A percentile compares a stretch with the other conserved stretches of the same genome.
These are phyloP conservation scores for Conchocele bisecta DNA, from an alignment of 2,888 invertebrate species.

Conservation along the genomic window DNA sequence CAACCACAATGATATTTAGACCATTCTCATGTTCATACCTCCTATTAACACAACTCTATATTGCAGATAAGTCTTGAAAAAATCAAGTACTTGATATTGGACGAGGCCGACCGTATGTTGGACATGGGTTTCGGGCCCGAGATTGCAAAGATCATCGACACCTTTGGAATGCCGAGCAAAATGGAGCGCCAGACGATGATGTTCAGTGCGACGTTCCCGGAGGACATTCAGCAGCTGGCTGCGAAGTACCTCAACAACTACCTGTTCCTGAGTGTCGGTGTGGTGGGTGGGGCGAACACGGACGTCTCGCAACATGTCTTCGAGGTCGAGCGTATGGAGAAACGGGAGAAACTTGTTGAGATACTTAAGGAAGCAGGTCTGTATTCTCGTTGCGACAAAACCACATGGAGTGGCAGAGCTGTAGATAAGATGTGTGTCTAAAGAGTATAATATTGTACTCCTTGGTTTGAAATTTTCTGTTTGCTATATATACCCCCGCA, in stretches of 20 bases:
- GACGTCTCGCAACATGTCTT: slow-evolving; percentile 92
- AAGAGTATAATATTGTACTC: too few relatives aligned
- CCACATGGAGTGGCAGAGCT: too few relatives aligned
- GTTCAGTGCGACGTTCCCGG: slow-evolving; percentile 91
- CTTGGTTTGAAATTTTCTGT: too few relatives aligned
- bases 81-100: slow-evolving; percentile 88
- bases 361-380: slow-evolving; percentile 84
- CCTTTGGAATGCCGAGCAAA: slow-evolving; percentile 78
- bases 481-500: too few relatives aligned
- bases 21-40: too few relatives aligned
- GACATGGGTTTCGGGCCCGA: slow-evolving; percentile 88
- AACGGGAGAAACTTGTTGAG: slow-evolving; percentile 89
- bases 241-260: slow-evolving; percentile 90
- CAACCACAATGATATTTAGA: too few relatives aligned
- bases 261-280: slow-evolving; percentile 94
- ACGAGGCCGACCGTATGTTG: slow-evolving; percentile 92
- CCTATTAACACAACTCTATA: too few relatives aligned
- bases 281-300: slow-evolving; percentile 95
- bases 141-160: slow-evolving; percentile 75
- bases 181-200: slow-evolving; percentile 86
- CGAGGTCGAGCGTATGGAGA: slow-evolving; percentile 87
- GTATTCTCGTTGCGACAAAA: too few relatives aligned
- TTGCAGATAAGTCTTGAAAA: slow-evolving; percentile 84
- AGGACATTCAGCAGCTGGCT: slow-evolving; percentile 90
- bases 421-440: too few relatives aligned